Base-by-base conservation (phyloP, 2,888 invertebrate genomes). In the Nudaria mundana region DNA sequence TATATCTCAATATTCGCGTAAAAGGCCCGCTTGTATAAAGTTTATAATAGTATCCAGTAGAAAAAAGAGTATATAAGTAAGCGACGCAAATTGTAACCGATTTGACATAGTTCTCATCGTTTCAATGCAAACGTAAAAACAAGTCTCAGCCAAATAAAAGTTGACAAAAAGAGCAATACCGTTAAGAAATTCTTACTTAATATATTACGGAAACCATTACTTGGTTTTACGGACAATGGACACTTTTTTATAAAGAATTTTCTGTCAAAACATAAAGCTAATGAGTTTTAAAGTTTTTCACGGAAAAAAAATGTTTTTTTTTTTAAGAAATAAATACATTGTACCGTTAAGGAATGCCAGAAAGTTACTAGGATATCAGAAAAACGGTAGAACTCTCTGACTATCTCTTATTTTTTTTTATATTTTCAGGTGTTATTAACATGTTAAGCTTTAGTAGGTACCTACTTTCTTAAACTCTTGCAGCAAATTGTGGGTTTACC, bases 181-280 rank as follows among this genome's bases (percentile, higher is more conserved):
- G 48, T 56, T 61, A 71, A 65, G 63, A 58, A 72, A 63, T 66
- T 64, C 65, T 70, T 69, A 71, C 68, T 72, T 65, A 66, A 71
- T 72, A 68, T 65, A 66, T 71, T 71, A 67, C 63, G 62, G 52
- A 54, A 68, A 64, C 63, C 54, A 54, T 52, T 61, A 58, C 58
- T 59, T 65, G 64, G 52, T 52, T 56, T 37, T 44, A 40, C 16
- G 8, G 43, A 65, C 51, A 62, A 63, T 48, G 34, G 32, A 14
- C 16, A 16, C n/a, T n/a, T n/a, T n/a, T n/a, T n/a, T n/a, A 32
- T 40, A 62, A 58, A 59, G 57, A 51, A 30, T 36, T 51, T 54
- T 48, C 33, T 26, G 42, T 40, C 44, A 41, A 30, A 39, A 31
- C 26, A 20, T 2, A 28, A 44, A 52, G 45, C 57, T 52, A 52